Evolutionary conservation across 2,797 vertebrate species (phyloP).

Genomic region (Microctenopoma lineatum): DNA sequence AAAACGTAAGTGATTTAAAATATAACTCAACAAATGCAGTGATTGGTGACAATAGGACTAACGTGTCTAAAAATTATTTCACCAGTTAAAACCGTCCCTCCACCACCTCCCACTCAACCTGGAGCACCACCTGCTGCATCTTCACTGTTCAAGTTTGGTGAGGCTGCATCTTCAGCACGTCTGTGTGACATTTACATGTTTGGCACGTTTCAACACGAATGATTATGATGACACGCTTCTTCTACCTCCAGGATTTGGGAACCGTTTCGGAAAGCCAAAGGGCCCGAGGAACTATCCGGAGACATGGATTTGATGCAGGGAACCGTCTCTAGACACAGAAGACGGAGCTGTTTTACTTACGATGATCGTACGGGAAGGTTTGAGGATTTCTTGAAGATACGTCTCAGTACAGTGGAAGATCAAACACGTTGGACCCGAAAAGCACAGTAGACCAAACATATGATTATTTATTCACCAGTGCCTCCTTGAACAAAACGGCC

Average conservation of each 20-base stretch:
- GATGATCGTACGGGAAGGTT: neutral
- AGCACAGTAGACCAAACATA: conserved; percentile 10
- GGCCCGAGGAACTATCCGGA: conserved; percentile 83
- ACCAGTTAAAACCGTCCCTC: conserved; percentile 67
- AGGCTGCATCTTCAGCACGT: neutral
- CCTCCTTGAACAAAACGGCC: neutral
- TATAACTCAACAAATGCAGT: neutral
- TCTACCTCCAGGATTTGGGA: conserved; percentile 78
- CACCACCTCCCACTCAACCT: conserved; percentile 35
- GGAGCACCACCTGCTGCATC: conserved; percentile 42
- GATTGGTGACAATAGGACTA: neutral
- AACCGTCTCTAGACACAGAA: neutral
- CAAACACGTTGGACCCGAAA: neutral
- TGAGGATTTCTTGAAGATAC: neutral
- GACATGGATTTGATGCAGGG: conserved; percentile 74
- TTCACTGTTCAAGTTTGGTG: conserved; percentile 33
- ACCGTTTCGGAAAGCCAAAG: conserved; percentile 83
- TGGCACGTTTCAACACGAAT: neutral
- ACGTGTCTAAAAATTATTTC: conserved; percentile 12
- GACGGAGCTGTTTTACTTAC: neutral
- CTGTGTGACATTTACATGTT: neutral
- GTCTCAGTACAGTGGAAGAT: neutral
- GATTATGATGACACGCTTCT: neutral
- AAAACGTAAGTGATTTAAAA: conserved; percentile 73
- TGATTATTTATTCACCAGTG: neutral